Base-by-base conservation (phyloP, 2,888 invertebrate species). In the Congeria kusceri region DNA sequence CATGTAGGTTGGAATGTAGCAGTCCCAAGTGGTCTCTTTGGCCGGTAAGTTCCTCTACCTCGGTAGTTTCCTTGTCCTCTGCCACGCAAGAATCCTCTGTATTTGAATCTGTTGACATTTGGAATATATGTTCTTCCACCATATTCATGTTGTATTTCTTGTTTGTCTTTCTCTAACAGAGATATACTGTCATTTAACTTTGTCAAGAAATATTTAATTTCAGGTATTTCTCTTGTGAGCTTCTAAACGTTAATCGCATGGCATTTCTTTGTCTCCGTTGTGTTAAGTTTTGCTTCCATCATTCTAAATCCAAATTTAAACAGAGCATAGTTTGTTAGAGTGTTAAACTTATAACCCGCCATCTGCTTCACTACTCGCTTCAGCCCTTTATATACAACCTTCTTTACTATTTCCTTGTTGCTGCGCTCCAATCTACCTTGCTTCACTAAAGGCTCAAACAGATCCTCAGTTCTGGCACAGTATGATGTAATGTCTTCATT, bases 1-100 rank as follows among this genome's bases (percentile, higher is more conserved):
- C 66, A 66, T 15, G 20, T 47, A 47, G 15, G 64, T 23, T 20
- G 27, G 18, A 64, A 49, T 3, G 7, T 64, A 25, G 44, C 47
- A n/a, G 9, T 32, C 23, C 44, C 25, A 20, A 3, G 44, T 15
- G 18, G 64, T 23, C 64, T 47, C 4, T 7, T 15, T 64, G 64
- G 7, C n/a, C n/a, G 3, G 23, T 64, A 64, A 3, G 11, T 49
- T 7, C 49, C 64, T 47, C 47, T 46, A 11, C 15, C 49, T 49
- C 47, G 4, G 47, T 15, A 13, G 25, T 9, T 23, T 47, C 64
- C 27, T 11, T 18, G 5, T 13, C 64, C 47, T 64, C 64, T 46
- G 9, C 9, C 20, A 47, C 27, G 25, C 15, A n/a, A n/a, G n/a
- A n/a, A n/a, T n/a, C n/a, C n/a, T n/a, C n/a, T n/a, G n/a, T n/a